Base-by-base conservation (phyloP, 2,888 invertebrate species). In the Sericinus montela region DNA sequence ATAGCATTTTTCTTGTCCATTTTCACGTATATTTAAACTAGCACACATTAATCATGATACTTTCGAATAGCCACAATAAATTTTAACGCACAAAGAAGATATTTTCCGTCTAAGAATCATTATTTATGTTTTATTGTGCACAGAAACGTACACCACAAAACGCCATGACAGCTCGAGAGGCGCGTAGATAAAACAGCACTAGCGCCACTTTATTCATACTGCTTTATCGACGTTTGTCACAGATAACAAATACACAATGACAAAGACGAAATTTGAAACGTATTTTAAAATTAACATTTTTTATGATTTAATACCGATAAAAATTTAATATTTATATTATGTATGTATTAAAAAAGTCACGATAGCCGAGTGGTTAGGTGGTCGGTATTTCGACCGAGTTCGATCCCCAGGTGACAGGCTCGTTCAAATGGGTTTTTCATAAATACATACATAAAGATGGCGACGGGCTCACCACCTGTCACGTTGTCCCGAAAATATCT, bases 1-100 rank as follows among this genome's bases (percentile, higher is more conserved):
- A 93, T 92, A 67, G 93, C 93, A 89, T 93, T 94, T 90, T 94
- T 94, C 89, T 94, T 94, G 91, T 94, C 94, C 94, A 94, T 94
- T 88, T 79, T 87, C 76, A 76, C 69, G 63, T 70, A 67, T 75
- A 78, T 75, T 73, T 66, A 72, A 72, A 69, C 63, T 69, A 65
- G 59, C 65, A 75, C 77, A 79, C 80, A 56, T 70, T 73, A 67
- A 84, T 85, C 87, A 87, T 85, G 86, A 87, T 82, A 86, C 72
- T 79, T 85, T 85, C 53, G 73, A 78, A 66, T 73, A 72, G 63
- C 71, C 76, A 72, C 70, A 70, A 65, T 63, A 71, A 67, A 75
- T 83, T 73, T 72, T 74, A 67, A 64, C 60, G 65, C 72, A 72
- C 67, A 69, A 70, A 66, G 66, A 59, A 65, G 66, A 63, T 66